phyloP scores from a whole-genome alignment of 1,140 invertebrate species.

The Kradibia gibbosae region DNA sequence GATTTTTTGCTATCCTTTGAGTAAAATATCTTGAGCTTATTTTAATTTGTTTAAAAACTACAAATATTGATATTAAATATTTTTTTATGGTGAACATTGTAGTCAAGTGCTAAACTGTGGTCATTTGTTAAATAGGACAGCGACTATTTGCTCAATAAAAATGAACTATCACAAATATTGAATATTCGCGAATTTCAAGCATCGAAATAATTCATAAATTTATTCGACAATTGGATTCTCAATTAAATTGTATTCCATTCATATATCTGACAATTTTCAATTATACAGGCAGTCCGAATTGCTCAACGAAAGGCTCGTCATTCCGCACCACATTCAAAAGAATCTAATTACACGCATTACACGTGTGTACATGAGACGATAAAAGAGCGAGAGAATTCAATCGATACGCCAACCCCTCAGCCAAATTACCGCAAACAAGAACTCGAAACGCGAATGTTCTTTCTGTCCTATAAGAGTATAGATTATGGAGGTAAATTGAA shows the following conservation, averaged over 20 bases:
- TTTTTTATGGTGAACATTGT: too few relatives aligned
- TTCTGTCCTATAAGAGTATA: constrained; percentile 1
- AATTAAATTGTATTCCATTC: neutral
- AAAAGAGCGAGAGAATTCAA: constrained; percentile 15
- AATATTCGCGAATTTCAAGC: too few relatives aligned
- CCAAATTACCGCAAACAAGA: constrained; percentile 29
- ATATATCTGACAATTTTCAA: neutral
- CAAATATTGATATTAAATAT: too few relatives aligned
- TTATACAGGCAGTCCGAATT: neutral
- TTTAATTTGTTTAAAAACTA: too few relatives aligned
- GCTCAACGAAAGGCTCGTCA: neutral
- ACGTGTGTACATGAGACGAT: neutral
- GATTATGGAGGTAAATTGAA: neutral
- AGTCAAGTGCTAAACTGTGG: too few relatives aligned
- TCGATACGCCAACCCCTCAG: neutral
- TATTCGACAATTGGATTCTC: neutral
- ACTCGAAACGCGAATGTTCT: constrained; percentile 16
- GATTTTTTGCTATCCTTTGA: too few relatives aligned
- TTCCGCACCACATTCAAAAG: neutral
- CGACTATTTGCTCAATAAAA: too few relatives aligned
- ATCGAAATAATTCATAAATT: constrained; percentile 45
- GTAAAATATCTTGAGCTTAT: too few relatives aligned
- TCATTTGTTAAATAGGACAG: too few relatives aligned
- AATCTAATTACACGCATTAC: constrained; percentile 33
- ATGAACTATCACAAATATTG: too few relatives aligned